Evolutionary conservation across 2,888 invertebrate species (phyloP).

Genomic region (Bombyx huttoni): DNA sequence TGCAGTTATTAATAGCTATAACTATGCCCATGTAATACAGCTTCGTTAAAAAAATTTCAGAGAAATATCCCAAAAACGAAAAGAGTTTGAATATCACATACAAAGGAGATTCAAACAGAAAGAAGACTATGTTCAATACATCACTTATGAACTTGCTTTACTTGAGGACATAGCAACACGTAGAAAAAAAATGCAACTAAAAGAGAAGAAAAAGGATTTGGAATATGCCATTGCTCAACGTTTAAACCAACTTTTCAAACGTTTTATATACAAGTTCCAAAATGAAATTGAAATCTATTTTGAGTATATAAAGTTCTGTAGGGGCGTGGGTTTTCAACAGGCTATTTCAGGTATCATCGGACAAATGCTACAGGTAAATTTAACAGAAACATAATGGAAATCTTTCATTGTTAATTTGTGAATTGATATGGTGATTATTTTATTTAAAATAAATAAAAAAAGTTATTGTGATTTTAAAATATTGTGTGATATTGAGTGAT

Average conservation of each 20-base stretch:
- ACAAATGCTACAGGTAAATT: conserved; percentile 73
- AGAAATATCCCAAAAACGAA: conserved; percentile 77
- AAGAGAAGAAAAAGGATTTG: conserved; percentile 76
- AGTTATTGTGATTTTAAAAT: too few relatives aligned
- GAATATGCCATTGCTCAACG: conserved; percentile 79
- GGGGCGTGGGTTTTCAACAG: conserved; percentile 71
- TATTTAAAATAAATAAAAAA: too few relatives aligned
- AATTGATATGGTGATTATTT: too few relatives aligned
- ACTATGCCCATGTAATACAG: not conserved
- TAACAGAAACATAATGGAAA: conserved; percentile 4
- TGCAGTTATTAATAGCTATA: not conserved
- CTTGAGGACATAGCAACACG: conserved; percentile 76
- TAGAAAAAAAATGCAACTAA: conserved; percentile 69
- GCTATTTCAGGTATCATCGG: conserved; percentile 72
- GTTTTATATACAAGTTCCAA: conserved; percentile 77
- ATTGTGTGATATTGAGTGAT: too few relatives aligned
- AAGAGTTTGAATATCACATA: conserved; percentile 81
- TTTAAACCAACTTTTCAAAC: conserved; percentile 81
- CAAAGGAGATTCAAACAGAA: conserved; percentile 77
- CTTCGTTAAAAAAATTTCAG: conserved; percentile 41
- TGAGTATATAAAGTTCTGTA: conserved; percentile 85
- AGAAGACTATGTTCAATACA: conserved; percentile 79
- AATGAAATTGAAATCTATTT: conserved; percentile 83
- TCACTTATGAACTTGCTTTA: conserved; percentile 79
- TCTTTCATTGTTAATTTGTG: too few relatives aligned